These are phyloP conservation scores for Cheilosia impressa DNA, from an alignment of 2,888 invertebrate species.

Conservation along the genomic window DNA sequence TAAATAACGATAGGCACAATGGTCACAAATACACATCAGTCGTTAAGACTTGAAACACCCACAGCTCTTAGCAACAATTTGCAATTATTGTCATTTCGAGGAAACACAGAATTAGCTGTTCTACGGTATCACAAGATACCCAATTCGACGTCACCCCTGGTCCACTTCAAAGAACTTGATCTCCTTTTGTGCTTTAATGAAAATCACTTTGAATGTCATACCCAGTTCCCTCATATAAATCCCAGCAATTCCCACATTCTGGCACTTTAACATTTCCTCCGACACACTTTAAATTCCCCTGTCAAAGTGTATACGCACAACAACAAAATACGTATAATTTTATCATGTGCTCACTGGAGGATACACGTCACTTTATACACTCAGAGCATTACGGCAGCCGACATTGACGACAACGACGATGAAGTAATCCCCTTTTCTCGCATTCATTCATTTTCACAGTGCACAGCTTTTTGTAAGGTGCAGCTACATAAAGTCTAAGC, in stretches of 20 bases:
- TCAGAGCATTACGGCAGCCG: constrained; percentile 18
- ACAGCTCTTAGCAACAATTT: no score
- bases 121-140: no score
- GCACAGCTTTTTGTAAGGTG: constrained; percentile 23
- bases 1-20: no score
- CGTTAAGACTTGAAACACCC: no score
- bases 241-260: background rate
- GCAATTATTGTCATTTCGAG: no score
- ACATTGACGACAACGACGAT: background rate
- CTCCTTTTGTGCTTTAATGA: background rate
- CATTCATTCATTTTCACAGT: constrained; percentile 29
- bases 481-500: constrained; percentile 5
- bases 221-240: background rate
- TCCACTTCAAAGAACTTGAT: background rate
- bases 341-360: constrained; percentile 38
- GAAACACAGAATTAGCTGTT: no score
- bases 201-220: background rate
- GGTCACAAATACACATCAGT: no score
- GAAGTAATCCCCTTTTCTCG: constrained; percentile 6
- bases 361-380: constrained; percentile 48
- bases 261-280: constrained; percentile 27
- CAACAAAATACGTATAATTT: constrained; percentile 15
- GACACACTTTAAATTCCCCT: constrained; percentile 29
- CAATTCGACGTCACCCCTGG: background rate
- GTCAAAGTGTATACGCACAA: constrained; percentile 40